Conservation (phyloP, 1,140 invertebrate genomes). For the Neodiprion virginianus region DNA sequence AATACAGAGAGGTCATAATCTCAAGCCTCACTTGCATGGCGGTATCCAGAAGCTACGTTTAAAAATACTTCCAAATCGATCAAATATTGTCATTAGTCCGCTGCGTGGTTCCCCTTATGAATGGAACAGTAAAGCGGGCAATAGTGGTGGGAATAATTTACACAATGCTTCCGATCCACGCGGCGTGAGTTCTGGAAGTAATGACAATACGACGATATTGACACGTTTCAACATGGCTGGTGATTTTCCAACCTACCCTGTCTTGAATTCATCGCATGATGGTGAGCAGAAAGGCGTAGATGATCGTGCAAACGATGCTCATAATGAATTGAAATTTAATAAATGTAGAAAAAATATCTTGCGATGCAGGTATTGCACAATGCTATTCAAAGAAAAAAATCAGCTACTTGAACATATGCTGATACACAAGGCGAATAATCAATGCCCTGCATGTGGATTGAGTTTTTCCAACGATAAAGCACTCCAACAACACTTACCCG, state of each 20-base stretch:
- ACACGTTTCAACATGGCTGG: too few species aligned
- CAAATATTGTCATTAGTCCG: neutral
- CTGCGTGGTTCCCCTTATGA: neutral
- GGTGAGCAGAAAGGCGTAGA: too few species aligned
- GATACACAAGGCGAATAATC: neutral
- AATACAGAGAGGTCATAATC: neutral
- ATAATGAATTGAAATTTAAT: too few species aligned
- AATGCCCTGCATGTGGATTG: slow-evolving; percentile 1
- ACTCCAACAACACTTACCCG: neutral
- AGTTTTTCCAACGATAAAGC: neutral
- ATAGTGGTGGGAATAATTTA: too few species aligned
- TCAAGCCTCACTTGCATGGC: neutral
- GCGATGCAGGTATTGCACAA: neutral
- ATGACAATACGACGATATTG: too few species aligned
- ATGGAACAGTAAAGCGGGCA: too few species aligned
- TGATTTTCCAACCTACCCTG: too few species aligned
- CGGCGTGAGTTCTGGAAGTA: too few species aligned
- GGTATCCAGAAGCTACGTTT: neutral
- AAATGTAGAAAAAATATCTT: neutral
- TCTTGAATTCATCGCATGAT: too few species aligned
- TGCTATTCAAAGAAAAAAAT: neutral
- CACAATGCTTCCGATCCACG: too few species aligned
- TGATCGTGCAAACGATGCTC: too few species aligned
- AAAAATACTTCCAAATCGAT: neutral
- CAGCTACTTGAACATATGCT: neutral